Conservation (phyloP, 2,113 vertebrate species). For the Chloroceryle aenea region DNA sequence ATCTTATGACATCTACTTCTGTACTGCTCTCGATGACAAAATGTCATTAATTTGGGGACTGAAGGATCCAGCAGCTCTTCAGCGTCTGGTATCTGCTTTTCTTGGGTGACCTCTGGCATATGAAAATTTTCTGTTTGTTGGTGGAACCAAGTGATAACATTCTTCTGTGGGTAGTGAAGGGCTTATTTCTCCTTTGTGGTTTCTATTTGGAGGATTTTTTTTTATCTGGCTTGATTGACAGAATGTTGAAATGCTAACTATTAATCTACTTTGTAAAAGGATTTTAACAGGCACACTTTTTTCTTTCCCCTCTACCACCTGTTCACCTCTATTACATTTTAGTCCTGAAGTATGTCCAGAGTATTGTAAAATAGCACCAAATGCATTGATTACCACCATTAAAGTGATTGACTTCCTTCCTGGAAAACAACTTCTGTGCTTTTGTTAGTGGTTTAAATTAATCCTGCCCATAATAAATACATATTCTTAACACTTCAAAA, state of each 20-base stretch:
- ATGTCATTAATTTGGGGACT: background rate
- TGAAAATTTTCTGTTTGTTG: conserved; percentile 15
- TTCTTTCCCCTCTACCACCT: background rate
- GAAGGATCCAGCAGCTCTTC: conserved; percentile 7
- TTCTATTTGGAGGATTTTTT: background rate
- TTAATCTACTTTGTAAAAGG: background rate
- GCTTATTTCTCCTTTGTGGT: background rate
- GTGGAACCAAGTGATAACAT: background rate
- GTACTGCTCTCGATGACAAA: background rate
- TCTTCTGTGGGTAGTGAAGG: background rate
- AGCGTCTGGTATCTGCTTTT: conserved; percentile 26
- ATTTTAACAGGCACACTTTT: background rate
- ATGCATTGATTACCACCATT: background rate
- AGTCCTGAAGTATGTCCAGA: background rate
- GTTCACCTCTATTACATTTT: background rate
- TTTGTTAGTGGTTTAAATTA: background rate
- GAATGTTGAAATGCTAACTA: background rate
- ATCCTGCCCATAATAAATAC: background rate
- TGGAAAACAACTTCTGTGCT: background rate
- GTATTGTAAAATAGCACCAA: background rate
- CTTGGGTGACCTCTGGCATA: conserved; percentile 33
- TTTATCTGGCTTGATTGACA: background rate
- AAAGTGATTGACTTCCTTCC: background rate
- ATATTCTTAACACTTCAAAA: background rate
- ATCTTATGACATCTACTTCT: background rate